phyloP scores from a whole-genome alignment of 2,888 invertebrate species.

The Diaphora mendica region DNA sequence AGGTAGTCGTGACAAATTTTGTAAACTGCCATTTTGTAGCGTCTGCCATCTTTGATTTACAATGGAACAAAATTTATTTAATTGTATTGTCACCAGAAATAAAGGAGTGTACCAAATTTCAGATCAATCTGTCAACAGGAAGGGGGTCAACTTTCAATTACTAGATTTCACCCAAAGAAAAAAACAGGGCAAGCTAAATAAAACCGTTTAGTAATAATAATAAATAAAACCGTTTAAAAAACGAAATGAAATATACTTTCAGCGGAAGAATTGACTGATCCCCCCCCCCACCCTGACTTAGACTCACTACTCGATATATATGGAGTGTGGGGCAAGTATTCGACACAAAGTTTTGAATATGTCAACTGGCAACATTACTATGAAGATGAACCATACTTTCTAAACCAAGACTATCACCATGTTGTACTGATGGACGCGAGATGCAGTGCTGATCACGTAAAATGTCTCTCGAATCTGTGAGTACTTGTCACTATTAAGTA shows the following conservation, averaged over 20 bases:
- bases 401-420: background rate
- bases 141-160: too few species aligned
- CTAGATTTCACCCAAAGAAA: too few species aligned
- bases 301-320: background rate
- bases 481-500: background rate
- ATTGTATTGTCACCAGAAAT: too few species aligned
- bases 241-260: background rate
- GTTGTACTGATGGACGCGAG: background rate
- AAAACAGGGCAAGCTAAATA: too few species aligned
- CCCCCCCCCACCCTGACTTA: background rate
- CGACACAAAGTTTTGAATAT: background rate
- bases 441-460: slow-evolving; percentile 12
- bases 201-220: too few species aligned
- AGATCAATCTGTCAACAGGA: too few species aligned
- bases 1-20: too few species aligned
- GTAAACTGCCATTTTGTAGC: too few species aligned
- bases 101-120: too few species aligned
- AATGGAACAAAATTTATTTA: too few species aligned
- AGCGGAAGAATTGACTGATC: slow-evolving; percentile 5
- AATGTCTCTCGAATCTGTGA: slow-evolving; percentile 15
- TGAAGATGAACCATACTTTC: slow-evolving; percentile 9
- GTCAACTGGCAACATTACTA: slow-evolving; percentile 12
- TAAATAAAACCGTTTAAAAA: too few species aligned
- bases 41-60: too few species aligned
- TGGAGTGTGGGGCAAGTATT: background rate